phyloP scores from a whole-genome alignment of 2,888 invertebrate genomes.

The Andrena flavipes region DNA sequence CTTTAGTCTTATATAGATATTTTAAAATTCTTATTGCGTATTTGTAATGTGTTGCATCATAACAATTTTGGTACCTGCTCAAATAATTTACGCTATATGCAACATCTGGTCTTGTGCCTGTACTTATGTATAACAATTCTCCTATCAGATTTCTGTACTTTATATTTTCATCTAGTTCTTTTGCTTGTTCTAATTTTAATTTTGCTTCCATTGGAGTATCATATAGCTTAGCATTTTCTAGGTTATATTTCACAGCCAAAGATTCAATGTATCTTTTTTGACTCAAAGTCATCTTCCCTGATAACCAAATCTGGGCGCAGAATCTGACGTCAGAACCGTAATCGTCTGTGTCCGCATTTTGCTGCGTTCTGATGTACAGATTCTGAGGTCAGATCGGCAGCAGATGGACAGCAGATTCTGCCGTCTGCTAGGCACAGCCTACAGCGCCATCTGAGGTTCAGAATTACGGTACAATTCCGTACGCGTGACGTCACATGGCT shows the following conservation, averaged over 20 bases:
- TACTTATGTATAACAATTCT: constrained; percentile 51
- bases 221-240: constrained; percentile 12
- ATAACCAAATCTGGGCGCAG: too few relatives aligned
- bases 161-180: not conserved
- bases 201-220: constrained; percentile 35
- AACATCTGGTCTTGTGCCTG: constrained; percentile 46
- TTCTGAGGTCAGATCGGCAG: too few relatives aligned
- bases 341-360: too few relatives aligned
- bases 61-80: constrained; percentile 54
- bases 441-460: too few relatives aligned
- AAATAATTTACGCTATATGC: constrained; percentile 54
- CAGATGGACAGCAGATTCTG: too few relatives aligned
- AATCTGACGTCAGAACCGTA: too few relatives aligned
- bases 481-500: too few relatives aligned
- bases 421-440: too few relatives aligned
- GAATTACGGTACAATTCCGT: too few relatives aligned
- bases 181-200: constrained; percentile 1
- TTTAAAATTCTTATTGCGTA: constrained; percentile 53
- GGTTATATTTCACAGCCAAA: constrained; percentile 11
- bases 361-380: too few relatives aligned
- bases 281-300: constrained; percentile 19
- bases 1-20: constrained; percentile 50
- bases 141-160: constrained; percentile 57
- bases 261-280: constrained; percentile 40
- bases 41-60: constrained; percentile 41